Evolutionary conservation across 35 echinoderm and acorn worm genomes (phyloP).

Genomic region (Strongylocentrotus purpuratus): DNA sequence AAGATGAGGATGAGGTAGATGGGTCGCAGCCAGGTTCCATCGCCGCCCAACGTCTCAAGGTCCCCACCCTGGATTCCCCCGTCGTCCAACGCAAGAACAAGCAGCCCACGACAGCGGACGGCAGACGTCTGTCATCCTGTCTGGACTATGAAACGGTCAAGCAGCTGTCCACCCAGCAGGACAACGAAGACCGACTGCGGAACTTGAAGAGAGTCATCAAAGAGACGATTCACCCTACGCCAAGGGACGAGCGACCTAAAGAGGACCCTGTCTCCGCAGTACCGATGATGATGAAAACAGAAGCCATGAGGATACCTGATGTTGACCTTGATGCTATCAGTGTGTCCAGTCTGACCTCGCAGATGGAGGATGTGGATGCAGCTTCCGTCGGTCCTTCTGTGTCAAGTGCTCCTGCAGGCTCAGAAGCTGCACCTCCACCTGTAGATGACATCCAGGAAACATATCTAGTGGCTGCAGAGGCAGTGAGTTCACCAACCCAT

Average conservation of each 20-base stretch:
- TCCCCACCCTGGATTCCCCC: slow-evolving; percentile 74
- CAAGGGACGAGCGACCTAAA: slow-evolving; percentile 31
- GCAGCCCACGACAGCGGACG: slow-evolving; percentile 64
- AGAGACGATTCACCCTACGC: slow-evolving; percentile 69
- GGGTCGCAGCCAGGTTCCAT: slow-evolving; percentile 17
- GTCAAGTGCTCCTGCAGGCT: slow-evolving; percentile 31
- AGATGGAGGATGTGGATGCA: slow-evolving; percentile 43
- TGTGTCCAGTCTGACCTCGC: slow-evolving; percentile 68
- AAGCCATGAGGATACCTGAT: slow-evolving; percentile 32
- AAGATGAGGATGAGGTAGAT: slow-evolving; percentile 56
- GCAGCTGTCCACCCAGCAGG: slow-evolving; percentile 54
- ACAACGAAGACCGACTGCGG: slow-evolving; percentile 66
- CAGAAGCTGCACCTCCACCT: slow-evolving; percentile 42
- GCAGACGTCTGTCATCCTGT: slow-evolving; percentile 76
- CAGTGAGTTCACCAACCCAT: slow-evolving; percentile 35
- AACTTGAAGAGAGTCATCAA: slow-evolving; percentile 71
- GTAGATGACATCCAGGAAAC: slow-evolving; percentile 77
- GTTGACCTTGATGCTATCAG: slow-evolving; percentile 79
- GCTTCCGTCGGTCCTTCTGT: slow-evolving; percentile 32
- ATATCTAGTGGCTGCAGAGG: slow-evolving; percentile 55
- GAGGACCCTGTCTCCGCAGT: not conserved
- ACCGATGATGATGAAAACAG: not conserved
- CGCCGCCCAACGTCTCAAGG: slow-evolving; percentile 53
- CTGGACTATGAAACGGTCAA: slow-evolving; percentile 74
- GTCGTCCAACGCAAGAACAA: slow-evolving; percentile 66